Evolutionary conservation across 2,888 invertebrate genomes (phyloP).

Genomic region (Nemurella pictetii): DNA sequence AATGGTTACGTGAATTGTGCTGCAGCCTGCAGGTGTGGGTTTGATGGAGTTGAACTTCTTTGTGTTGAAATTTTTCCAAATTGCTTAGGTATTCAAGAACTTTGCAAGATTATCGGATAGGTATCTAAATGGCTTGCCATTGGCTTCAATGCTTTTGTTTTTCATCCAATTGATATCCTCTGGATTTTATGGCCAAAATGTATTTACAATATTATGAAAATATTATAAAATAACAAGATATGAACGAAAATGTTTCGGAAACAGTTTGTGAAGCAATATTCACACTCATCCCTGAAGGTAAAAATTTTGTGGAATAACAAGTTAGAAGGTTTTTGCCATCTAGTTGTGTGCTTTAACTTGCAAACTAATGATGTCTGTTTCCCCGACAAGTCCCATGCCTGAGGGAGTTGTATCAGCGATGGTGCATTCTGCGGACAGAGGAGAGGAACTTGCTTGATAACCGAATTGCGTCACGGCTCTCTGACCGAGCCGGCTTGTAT

Average conservation of each 20-base stretch:
- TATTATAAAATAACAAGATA: no score
- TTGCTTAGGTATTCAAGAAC: no score
- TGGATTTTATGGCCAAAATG: no score
- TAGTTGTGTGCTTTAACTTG: neutral
- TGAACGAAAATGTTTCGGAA: slow-evolving; percentile 45
- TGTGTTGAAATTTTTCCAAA: no score
- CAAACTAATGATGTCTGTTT: neutral
- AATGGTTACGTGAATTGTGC: no score
- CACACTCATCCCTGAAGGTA: slow-evolving; percentile 45
- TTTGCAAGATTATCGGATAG: no score
- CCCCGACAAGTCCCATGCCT: slow-evolving; percentile 43
- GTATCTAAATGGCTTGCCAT: no score
- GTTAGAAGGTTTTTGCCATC: neutral
- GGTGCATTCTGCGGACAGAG: slow-evolving; percentile 43
- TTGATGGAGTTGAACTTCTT: no score
- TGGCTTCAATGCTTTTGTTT: no score
- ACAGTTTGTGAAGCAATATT: slow-evolving; percentile 46
- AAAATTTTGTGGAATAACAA: neutral
- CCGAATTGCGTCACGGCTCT: slow-evolving; percentile 42
- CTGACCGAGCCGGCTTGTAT: slow-evolving; percentile 43
- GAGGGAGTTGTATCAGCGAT: slow-evolving; percentile 44
- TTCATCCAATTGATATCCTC: no score
- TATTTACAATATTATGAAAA: no score
- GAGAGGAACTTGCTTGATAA: slow-evolving; percentile 43
- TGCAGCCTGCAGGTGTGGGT: no score